Conservation (phyloP, 2,797 vertebrate genomes). For the Lacerta viridis region DNA sequence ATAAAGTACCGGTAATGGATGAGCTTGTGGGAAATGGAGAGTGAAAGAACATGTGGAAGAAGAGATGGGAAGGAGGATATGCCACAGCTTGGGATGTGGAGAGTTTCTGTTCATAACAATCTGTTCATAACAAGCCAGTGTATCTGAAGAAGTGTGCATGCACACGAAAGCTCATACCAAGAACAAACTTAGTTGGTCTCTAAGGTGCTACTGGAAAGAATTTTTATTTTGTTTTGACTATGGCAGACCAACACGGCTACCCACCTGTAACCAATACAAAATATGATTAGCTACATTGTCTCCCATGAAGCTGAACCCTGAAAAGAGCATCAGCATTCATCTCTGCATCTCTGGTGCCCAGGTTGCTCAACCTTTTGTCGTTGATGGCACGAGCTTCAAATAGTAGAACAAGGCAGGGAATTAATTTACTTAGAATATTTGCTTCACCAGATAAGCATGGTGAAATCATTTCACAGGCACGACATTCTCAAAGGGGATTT, state of each 20-base stretch:
- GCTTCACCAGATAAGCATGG: slow-evolving; percentile 12
- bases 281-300: neutral
- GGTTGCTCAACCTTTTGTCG: slow-evolving; percentile 32
- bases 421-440: slow-evolving; percentile 48
- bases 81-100: neutral
- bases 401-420: slow-evolving; percentile 46
- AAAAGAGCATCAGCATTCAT: slow-evolving; percentile 4
- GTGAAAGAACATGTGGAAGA: neutral
- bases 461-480: slow-evolving; percentile 26
- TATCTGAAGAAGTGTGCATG: too few species aligned
- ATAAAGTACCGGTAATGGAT: neutral
- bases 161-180: too few species aligned
- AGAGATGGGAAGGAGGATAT: neutral
- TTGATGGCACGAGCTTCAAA: slow-evolving; percentile 23
- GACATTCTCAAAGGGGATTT: slow-evolving; percentile 28
- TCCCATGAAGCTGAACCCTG: neutral
- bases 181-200: too few species aligned
- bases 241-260: too few species aligned
- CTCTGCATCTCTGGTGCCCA: accelerated
- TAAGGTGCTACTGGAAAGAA: too few species aligned
- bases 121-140: neutral
- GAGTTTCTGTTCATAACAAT: neutral
- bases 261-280: neutral
- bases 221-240: too few species aligned
- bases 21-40: neutral